Base-by-base conservation (phyloP, 2,888 invertebrate genomes). In the Himalopsyche japonica region DNA sequence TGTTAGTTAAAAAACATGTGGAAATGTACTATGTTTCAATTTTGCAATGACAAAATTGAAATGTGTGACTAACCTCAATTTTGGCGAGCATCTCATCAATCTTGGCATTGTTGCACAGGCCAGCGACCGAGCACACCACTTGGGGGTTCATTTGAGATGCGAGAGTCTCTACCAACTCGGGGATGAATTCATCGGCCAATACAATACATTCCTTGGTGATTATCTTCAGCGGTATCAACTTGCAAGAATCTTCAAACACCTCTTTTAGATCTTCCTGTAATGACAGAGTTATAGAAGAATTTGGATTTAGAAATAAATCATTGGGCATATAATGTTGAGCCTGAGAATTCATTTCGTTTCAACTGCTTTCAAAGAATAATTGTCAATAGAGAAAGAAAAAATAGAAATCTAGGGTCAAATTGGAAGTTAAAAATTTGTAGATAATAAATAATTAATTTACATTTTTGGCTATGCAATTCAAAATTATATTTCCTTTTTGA, bases 121-220 rank as follows among this genome's bases (percentile, higher is more conserved):
- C 97, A 81, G 97, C 97, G 15, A 97, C 96, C 0, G 96, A 94
- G 90, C 97, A 98, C 48, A 98, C 97, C 48, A 95, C 94, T 89
- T 96, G 95, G 0, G 98, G 97, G 91, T 98, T 96, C 98, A 98
- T 98, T 91, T 98, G 93, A 0, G 98, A 98, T 0, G 97, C 95
- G 77, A 98, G 90, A 0, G 97, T 96, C 89, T 98, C 98, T 43
- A 98, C 94, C 83, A 98, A 90, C 89, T 98, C 97, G 0, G 97
- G 97, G 80, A 97, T 95, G 89, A 96, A 97, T 88, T 97, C 94
- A 89, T 98, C 97, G 0, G 95, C 96, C 82, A 98, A 88, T 88
- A 94, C 94, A 85, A 94, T 94, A 89, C 98, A 98, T 90, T 97
- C 96, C 82, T 95, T 93, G 0, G 94, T 91, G 18, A 97, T 93